Conservation (phyloP, 35 echinoderm and acorn worm species). For the Lytechinus pictus region DNA sequence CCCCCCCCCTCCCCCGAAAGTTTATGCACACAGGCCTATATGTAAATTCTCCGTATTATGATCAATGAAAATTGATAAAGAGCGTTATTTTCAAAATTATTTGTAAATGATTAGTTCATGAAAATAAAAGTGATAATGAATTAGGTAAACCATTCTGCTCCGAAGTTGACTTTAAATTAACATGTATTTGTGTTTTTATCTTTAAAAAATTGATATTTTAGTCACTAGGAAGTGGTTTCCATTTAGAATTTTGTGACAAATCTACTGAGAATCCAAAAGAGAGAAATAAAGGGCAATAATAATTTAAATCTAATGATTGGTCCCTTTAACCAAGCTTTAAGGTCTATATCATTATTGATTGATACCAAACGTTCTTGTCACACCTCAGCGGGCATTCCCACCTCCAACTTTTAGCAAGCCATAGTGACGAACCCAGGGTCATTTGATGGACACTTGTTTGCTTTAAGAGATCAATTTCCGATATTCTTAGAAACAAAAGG, state of each 20-base stretch:
- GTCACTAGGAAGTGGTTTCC: too few species aligned
- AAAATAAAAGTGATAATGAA: neutral
- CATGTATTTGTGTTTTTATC: neutral
- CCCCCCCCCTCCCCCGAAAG: neutral
- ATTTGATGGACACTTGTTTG: slow-evolving; percentile 3
- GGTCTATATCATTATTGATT: neutral
- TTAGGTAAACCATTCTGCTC: neutral
- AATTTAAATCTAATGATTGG: neutral
- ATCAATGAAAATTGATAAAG: neutral
- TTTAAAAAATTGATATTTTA: neutral
- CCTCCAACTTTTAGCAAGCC: neutral
- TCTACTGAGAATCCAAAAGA: neutral
- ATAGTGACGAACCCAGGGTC: neutral
- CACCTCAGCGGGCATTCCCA: neutral
- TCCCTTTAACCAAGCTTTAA: neutral
- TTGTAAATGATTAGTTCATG: neutral
- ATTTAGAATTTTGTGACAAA: neutral
- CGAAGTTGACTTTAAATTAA: neutral
- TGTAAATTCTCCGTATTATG: neutral
- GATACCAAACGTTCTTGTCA: neutral
- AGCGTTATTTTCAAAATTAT: neutral
- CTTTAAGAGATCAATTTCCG: neutral
- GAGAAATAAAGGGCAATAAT: neutral
- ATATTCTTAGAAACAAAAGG: neutral
- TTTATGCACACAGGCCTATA: neutral